Percentiles rank a stretch among this genome's conserved stretches.
These are phyloP conservation scores for Nycticorax nycticorax DNA, from an alignment of 2,113 vertebrate genomes.

Conservation along the genomic window DNA sequence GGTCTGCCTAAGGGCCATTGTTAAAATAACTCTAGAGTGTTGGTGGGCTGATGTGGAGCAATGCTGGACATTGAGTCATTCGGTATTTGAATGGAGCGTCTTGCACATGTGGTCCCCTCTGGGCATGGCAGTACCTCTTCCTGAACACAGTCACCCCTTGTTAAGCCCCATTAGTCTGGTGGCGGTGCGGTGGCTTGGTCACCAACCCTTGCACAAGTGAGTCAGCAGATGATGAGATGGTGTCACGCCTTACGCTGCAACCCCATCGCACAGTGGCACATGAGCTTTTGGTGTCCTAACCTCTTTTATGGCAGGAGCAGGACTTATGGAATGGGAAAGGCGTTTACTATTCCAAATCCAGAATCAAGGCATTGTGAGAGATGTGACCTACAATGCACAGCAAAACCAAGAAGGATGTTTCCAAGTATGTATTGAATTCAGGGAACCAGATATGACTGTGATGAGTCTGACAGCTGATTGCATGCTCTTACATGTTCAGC, in stretches of 20 bases:
- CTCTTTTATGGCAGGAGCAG: background rate
- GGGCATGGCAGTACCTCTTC: background rate
- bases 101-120: background rate
- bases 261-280: fast-evolving
- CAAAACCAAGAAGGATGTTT: fast-evolving
- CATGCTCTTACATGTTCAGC: background rate
- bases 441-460: background rate
- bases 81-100: background rate
- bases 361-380: fast-evolving
- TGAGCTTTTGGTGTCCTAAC: background rate
- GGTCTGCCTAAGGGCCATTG: background rate
- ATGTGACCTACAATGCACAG: background rate
- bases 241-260: fast-evolving
- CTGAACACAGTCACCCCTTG: fast-evolving
- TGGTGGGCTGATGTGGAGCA: background rate
- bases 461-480: background rate
- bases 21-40: background rate
- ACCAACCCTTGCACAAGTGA: background rate
- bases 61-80: fast-evolving
- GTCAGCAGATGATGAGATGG: background rate
- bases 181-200: background rate
- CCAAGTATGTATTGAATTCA: background rate
- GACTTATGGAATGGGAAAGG: background rate
- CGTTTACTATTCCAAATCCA: fast-evolving
- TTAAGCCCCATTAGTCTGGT: background rate